Evolutionary conservation across 53 echinoderm and acorn worm genomes (phyloP).

Genomic region (Henricia sp.): DNA sequence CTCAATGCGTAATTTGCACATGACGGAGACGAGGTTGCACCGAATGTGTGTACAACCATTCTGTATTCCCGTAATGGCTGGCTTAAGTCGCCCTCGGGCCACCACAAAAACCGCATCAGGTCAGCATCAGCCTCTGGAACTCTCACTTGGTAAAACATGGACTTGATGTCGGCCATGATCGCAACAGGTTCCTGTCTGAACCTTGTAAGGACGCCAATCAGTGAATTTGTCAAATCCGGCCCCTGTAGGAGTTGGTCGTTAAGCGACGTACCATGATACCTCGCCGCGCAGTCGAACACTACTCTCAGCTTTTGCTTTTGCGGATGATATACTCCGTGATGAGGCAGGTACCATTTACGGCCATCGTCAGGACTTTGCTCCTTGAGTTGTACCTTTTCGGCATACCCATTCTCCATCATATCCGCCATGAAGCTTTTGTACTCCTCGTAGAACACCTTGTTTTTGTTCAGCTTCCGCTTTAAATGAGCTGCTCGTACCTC

Average conservation of each 20-base stretch:
- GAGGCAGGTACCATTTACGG: slow-evolving; percentile 59
- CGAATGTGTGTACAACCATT: slow-evolving; percentile 80
- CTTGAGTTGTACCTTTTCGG: slow-evolving; percentile 25
- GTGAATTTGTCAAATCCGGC: slow-evolving; percentile 64
- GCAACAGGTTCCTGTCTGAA: slow-evolving; percentile 63
- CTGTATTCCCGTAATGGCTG: slow-evolving; percentile 53
- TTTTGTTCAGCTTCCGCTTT: slow-evolving; percentile 33
- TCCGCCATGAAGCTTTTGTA: slow-evolving; percentile 65
- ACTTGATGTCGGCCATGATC: slow-evolving; percentile 69
- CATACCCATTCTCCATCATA: slow-evolving; percentile 48
- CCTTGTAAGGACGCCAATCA: slow-evolving; percentile 71
- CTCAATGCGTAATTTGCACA: slow-evolving; percentile 59
- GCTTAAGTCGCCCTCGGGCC: slow-evolving; percentile 50
- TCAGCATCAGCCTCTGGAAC: slow-evolving; percentile 52
- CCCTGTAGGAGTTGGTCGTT: slow-evolving; percentile 76
- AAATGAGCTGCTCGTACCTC: slow-evolving; percentile 39
- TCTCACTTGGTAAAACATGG: slow-evolving; percentile 75
- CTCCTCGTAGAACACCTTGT: slow-evolving; percentile 31
- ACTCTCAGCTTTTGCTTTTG: slow-evolving; percentile 65
- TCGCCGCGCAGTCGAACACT: slow-evolving; percentile 80
- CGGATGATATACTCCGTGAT: slow-evolving; percentile 61
- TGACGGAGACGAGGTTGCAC: slow-evolving; percentile 62
- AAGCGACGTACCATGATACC: slow-evolving; percentile 66
- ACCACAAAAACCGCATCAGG: slow-evolving; percentile 63
- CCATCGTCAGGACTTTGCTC: slow-evolving; percentile 38